Conservation (phyloP, 2,797 vertebrate species). For the Nyctibius grandis region DNA sequence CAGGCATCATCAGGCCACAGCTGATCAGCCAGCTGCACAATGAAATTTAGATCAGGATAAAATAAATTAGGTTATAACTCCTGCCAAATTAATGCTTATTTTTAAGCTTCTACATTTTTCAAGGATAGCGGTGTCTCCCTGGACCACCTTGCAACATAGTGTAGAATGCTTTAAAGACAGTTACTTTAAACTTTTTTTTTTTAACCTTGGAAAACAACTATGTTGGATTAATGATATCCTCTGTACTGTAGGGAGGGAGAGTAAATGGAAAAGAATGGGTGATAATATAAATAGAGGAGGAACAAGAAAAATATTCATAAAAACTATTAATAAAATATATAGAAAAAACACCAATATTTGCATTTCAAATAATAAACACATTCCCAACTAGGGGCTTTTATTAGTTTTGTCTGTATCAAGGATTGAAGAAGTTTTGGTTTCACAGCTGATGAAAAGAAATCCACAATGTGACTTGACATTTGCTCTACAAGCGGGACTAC, state of each 20-base stretch:
- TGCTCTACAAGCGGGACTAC: neutral
- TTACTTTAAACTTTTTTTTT: neutral
- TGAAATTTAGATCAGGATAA: conserved; percentile 11
- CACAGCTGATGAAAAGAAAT: neutral
- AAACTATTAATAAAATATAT: neutral
- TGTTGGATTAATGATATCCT: neutral
- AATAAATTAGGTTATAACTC: conserved; percentile 1
- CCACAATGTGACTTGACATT: neutral
- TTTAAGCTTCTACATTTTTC: conserved; percentile 24
- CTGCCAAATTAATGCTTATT: conserved; percentile 29
- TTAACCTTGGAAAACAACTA: neutral
- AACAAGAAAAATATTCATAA: neutral
- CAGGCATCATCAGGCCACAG: conserved; percentile 34
- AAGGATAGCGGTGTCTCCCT: neutral
- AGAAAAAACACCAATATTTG: neutral
- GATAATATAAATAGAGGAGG: neutral
- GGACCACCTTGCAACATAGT: neutral
- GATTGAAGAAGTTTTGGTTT: neutral
- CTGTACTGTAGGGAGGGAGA: neutral
- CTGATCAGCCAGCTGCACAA: conserved; percentile 46
- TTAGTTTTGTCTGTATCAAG: neutral
- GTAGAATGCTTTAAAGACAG: neutral
- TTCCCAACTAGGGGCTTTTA: neutral
- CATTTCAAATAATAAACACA: neutral
- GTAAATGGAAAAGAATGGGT: neutral